Evolutionary conservation across 2,113 vertebrate species (phyloP).

Genomic region (Pachypanchax playfairii): DNA sequence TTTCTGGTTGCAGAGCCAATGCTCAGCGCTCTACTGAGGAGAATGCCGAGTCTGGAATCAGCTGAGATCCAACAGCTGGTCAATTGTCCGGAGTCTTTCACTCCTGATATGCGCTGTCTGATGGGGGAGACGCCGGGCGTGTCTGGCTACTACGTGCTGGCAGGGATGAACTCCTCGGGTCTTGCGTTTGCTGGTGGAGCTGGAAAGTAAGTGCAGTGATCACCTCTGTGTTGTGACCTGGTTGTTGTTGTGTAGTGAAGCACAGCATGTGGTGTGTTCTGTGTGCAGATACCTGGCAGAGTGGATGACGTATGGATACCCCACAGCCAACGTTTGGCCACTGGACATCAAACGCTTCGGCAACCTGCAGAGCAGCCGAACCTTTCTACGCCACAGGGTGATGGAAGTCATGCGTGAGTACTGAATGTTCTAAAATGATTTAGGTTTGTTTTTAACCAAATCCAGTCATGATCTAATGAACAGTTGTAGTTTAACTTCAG

Average conservation of each 20-base stretch:
- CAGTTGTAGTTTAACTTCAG: neutral
- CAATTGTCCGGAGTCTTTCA: constrained; percentile 96
- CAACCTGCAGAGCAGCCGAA: constrained; percentile 94
- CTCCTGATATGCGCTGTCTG: constrained; percentile 93
- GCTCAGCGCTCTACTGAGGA: constrained; percentile 86
- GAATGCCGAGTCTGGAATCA: constrained; percentile 88
- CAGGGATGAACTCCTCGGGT: constrained; percentile 96
- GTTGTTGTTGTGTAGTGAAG: neutral
- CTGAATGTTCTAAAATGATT: too few species aligned
- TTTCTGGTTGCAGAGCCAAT: constrained; percentile 84
- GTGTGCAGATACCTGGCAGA: constrained; percentile 89
- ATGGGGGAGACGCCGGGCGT: constrained; percentile 91
- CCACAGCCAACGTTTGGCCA: constrained; percentile 90
- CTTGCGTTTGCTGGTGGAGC: constrained; percentile 92
- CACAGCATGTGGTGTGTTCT: constrained; percentile 14
- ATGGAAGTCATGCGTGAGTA: constrained; percentile 99
- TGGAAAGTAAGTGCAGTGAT: constrained; percentile 84
- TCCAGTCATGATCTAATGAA: too few species aligned
- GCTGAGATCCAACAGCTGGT: constrained; percentile 93
- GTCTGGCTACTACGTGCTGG: constrained; percentile 89
- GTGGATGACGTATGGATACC: constrained; percentile 95
- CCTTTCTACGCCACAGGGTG: constrained; percentile 94
- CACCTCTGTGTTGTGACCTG: neutral
- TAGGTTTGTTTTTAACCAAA: too few species aligned
- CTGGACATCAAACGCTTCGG: constrained; percentile 96